A percentile compares a stretch with the other conserved stretches of the same genome.
Conservation (phyloP, 2,888 invertebrate genomes). For the Trichogramma evanescens region DNA sequence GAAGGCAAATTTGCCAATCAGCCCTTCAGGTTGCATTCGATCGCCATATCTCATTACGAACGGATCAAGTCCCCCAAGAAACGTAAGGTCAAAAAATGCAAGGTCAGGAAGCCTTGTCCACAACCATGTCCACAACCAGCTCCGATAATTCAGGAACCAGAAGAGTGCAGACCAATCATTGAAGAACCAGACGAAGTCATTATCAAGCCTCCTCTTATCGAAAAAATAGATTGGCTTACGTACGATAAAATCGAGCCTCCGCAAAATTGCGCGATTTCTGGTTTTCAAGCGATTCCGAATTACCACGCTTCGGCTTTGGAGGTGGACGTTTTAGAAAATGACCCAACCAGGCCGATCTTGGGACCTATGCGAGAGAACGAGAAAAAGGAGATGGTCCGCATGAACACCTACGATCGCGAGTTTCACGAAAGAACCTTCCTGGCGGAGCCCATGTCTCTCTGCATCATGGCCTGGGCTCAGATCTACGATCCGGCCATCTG, state of each 20-base stretch:
- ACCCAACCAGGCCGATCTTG: slow-evolving; percentile 31
- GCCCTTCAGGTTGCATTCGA: slow-evolving; percentile 33
- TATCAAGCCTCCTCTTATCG: slow-evolving; percentile 30
- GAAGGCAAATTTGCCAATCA: slow-evolving; percentile 24
- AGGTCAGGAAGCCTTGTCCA: neutral
- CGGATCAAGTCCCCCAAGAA: slow-evolving; percentile 16
- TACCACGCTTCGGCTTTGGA: slow-evolving; percentile 36
- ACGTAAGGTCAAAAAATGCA: slow-evolving; percentile 9
- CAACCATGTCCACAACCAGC: neutral
- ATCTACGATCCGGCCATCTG: slow-evolving; percentile 39
- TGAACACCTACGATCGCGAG: slow-evolving; percentile 28
- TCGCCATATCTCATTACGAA: slow-evolving; percentile 36
- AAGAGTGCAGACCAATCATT: slow-evolving; percentile 1
- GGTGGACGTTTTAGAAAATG: slow-evolving; percentile 34
- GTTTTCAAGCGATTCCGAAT: slow-evolving; percentile 32
- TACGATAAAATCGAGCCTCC: slow-evolving; percentile 15
- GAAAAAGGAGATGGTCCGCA: neutral
- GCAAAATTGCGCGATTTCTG: slow-evolving; percentile 25
- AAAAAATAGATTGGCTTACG: slow-evolving; percentile 32
- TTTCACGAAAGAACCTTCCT: slow-evolving; percentile 30
- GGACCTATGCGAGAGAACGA: slow-evolving; percentile 27
- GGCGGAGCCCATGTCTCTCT: slow-evolving; percentile 36
- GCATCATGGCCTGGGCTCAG: slow-evolving; percentile 41
- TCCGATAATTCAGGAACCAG: neutral
- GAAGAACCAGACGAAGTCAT: neutral